Percentiles rank a stretch among this genome's conserved stretches.
Conservation (phyloP, 2,797 vertebrate species). For the Trachurus trachurus region DNA sequence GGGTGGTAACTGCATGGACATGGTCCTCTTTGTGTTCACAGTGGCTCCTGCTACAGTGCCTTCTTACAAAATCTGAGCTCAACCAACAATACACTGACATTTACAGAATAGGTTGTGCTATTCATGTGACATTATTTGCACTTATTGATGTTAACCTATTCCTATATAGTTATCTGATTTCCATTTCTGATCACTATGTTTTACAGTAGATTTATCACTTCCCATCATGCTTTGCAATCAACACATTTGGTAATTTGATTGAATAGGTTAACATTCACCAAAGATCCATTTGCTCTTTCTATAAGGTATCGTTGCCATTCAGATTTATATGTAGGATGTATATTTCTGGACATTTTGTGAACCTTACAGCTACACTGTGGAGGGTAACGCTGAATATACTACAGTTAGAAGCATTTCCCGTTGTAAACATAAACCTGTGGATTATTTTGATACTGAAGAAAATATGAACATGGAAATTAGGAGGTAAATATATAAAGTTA, state of each 20-base stretch:
- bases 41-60: too few species aligned
- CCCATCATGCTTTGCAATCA: not conserved
- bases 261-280: too few species aligned
- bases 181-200: not conserved
- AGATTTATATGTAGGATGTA: not conserved
- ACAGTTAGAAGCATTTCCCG: not conserved
- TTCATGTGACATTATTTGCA: too few species aligned
- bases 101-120: not conserved
- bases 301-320: too few species aligned
- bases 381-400: not conserved
- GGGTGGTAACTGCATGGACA: constrained; percentile 32
- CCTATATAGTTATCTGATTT: too few species aligned
- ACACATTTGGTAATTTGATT: too few species aligned
- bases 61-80: not conserved
- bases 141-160: too few species aligned
- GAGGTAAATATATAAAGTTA: not conserved
- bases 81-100: too few species aligned
- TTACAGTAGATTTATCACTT: not conserved
- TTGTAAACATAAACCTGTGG: too few species aligned
- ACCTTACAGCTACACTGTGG: not conserved
- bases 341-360: not conserved
- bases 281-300: too few species aligned
- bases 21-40: not conserved
- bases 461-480: not conserved
- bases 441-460: not conserved